These are phyloP conservation scores for Salarias fasciatus DNA, from an alignment of 2,797 vertebrate species.

Conservation along the genomic window DNA sequence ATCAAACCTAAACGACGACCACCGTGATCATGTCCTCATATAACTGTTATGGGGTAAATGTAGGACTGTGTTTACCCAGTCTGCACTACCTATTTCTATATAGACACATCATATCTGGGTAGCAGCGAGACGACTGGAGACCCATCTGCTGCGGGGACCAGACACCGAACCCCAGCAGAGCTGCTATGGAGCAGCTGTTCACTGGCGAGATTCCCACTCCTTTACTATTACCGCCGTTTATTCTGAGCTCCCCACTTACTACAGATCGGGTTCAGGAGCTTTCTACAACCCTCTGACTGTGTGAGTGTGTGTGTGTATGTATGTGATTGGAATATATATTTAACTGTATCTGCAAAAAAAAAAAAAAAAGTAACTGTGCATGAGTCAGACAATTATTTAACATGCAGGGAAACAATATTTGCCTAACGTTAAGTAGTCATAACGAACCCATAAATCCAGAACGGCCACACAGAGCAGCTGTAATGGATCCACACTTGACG, in stretches of 20 bases:
- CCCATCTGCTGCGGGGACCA: constrained; percentile 60
- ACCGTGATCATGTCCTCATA: neutral
- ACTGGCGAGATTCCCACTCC: constrained; percentile 50
- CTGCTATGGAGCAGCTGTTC: constrained; percentile 56
- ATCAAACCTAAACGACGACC: too few species aligned
- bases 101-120: constrained; percentile 24
- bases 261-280: constrained; percentile 20
- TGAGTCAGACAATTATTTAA: constrained; percentile 9
- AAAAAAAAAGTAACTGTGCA: constrained; percentile 8
- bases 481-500: constrained; percentile 16
- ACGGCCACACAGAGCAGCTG: constrained; percentile 1
- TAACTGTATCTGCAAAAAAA: constrained; percentile 12
- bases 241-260: constrained; percentile 35
- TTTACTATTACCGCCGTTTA: constrained; percentile 37
- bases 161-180: constrained; percentile 56
- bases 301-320: too few species aligned
- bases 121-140: constrained; percentile 45
- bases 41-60: neutral
- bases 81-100: constrained; percentile 26
- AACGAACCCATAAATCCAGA: neutral
- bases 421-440: constrained; percentile 15
- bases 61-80: neutral
- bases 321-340: neutral
- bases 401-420: constrained; percentile 12
- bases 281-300: constrained; percentile 6